These are phyloP conservation scores for Oreohelix idahoensis DNA, from an alignment of 1,140 invertebrate species.

Conservation along the genomic window DNA sequence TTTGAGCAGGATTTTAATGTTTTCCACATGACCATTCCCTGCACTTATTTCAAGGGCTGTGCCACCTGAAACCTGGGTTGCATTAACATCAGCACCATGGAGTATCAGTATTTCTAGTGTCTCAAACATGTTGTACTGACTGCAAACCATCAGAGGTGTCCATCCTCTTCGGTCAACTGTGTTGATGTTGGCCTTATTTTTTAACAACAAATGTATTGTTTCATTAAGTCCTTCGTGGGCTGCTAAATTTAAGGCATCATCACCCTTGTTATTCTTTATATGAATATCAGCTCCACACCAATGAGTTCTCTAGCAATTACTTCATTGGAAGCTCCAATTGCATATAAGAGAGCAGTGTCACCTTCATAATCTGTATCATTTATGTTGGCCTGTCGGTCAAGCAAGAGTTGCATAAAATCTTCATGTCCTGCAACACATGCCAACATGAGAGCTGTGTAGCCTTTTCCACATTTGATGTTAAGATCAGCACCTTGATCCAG, in stretches of 20 bases:
- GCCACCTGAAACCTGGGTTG: slow-evolving; percentile 21
- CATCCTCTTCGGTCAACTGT: neutral
- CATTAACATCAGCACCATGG: slow-evolving; percentile 23
- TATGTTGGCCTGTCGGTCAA: neutral
- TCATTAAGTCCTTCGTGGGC: slow-evolving; percentile 3
- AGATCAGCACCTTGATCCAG: neutral
- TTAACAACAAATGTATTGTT: neutral
- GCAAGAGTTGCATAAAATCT: neutral
- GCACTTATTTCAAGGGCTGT: slow-evolving; percentile 27
- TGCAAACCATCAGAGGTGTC: slow-evolving; percentile 23
- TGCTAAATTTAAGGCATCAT: slow-evolving; percentile 11
- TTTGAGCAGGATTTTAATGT: slow-evolving; percentile 6
- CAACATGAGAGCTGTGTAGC: slow-evolving; percentile 9
- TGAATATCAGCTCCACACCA: slow-evolving; percentile 25
- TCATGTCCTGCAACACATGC: neutral
- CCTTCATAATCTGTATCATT: slow-evolving; percentile 14
- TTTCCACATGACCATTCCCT: slow-evolving; percentile 25
- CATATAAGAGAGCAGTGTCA: neutral
- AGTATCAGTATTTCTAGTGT: neutral
- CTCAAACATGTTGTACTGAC: slow-evolving; percentile 10
- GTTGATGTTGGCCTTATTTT: neutral
- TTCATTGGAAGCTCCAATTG: neutral
- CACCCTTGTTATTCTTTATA: slow-evolving; percentile 9
- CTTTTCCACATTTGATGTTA: neutral
- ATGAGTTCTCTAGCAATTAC: neutral